Evolutionary conservation across 1,140 invertebrate genomes (phyloP).

Genomic region (Mya arenaria): DNA sequence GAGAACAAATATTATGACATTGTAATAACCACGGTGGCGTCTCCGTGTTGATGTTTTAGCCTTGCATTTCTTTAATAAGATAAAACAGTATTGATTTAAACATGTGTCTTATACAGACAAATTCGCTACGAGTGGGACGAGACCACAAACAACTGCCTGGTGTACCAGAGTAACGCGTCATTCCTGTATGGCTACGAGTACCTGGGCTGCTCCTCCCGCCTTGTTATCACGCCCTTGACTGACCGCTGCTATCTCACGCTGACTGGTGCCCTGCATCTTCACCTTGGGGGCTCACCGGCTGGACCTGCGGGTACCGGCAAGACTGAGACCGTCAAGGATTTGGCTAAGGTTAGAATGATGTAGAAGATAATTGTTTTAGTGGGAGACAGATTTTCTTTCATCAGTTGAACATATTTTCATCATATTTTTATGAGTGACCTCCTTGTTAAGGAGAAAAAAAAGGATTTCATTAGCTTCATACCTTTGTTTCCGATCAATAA

Average conservation of each 20-base stretch:
- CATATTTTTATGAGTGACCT: no score
- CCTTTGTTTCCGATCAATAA: no score
- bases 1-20: no score
- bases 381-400: no score
- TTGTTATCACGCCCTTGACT: conserved; percentile 82
- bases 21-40: no score
- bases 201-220: conserved; percentile 80
- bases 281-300: conserved; percentile 85
- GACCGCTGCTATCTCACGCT: conserved; percentile 83
- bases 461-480: no score
- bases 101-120: conserved; percentile 80
- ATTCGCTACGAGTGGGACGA: conserved; percentile 82
- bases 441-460: no score
- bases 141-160: conserved; percentile 76
- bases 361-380: no score
- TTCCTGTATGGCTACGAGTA: conserved; percentile 82
- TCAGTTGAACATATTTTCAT: no score
- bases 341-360: conserved; percentile 86
- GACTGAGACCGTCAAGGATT: conserved; percentile 86
- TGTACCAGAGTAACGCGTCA: conserved; percentile 77
- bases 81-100: no score
- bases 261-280: conserved; percentile 89
- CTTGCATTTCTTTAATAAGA: no score
- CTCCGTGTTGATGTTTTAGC: no score
- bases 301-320: conserved; percentile 81